These are phyloP conservation scores for Papilio helenus DNA, from an alignment of 1,140 invertebrate species.

Conservation along the genomic window DNA sequence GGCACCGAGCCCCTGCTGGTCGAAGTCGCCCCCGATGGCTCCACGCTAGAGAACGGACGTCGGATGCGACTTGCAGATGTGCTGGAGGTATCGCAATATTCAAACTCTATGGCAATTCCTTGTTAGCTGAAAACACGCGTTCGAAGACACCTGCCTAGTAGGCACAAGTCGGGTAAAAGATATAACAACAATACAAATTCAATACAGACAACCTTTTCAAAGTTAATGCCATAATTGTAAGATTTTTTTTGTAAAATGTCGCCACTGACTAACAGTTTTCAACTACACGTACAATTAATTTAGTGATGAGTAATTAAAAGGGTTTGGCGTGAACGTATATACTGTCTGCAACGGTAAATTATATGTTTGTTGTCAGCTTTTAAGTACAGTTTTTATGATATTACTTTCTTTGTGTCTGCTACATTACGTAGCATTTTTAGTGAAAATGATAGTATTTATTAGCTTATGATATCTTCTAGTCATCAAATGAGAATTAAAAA, in stretches of 20 bases:
- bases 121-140: too few relatives aligned
- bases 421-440: not conserved
- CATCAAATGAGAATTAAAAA: too few relatives aligned
- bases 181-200: not conserved
- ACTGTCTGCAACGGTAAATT: not conserved
- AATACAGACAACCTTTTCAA: not conserved
- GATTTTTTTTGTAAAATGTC: not conserved
- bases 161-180: too few relatives aligned
- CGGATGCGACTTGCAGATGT: conserved; percentile 85
- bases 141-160: too few relatives aligned
- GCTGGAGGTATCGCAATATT: conserved; percentile 84
- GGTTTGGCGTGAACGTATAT: conserved; percentile 9
- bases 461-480: too few relatives aligned
- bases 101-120: too few relatives aligned
- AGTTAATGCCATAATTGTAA: not conserved
- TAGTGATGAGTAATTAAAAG: not conserved
- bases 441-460: not conserved
- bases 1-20: conserved; percentile 83
- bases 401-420: not conserved
- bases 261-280: not conserved
- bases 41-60: conserved; percentile 84
- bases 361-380: not conserved
- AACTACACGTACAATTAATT: not conserved
- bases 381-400: conserved; percentile 14
- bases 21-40: conserved; percentile 85